These are phyloP conservation scores for Cinclus cinclus DNA, from an alignment of 2,113 vertebrate species.

Conservation along the genomic window DNA sequence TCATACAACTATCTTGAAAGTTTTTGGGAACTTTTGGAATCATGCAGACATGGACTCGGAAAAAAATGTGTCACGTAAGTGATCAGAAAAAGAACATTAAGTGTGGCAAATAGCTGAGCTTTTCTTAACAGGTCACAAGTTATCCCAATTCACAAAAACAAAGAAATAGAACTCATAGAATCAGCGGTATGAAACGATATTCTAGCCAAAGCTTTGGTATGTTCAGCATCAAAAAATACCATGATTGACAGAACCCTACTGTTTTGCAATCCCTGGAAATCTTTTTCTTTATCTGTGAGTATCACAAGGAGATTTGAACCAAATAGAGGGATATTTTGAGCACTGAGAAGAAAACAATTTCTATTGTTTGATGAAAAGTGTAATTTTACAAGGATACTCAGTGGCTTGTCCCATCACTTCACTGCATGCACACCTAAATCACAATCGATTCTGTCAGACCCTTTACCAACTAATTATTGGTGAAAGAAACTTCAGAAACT, in stretches of 20 bases:
- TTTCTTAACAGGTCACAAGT: background rate
- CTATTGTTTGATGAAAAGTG: conserved; percentile 60
- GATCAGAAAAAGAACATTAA: background rate
- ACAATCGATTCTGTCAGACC: conserved; percentile 75
- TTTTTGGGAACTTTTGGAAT: background rate
- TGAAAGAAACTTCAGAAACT: conserved; percentile 66
- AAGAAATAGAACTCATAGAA: conserved; percentile 52
- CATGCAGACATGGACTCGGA: background rate
- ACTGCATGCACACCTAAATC: conserved; percentile 53
- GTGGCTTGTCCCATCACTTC: conserved; percentile 44
- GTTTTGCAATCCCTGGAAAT: conserved; percentile 51
- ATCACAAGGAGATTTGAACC: conserved; percentile 51
- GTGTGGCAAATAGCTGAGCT: background rate
- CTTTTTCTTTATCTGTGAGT: conserved; percentile 33
- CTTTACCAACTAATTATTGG: conserved; percentile 72
- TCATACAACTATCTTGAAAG: background rate
- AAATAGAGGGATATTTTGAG: conserved; percentile 58
- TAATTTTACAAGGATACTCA: conserved; percentile 62
- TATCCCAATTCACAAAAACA: background rate
- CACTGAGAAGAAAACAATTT: conserved; percentile 63
- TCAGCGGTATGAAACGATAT: conserved; percentile 5
- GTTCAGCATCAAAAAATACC: conserved; percentile 39
- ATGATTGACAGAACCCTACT: conserved; percentile 66
- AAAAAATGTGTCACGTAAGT: background rate
- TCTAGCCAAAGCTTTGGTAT: conserved; percentile 13